Evolutionary conservation across 2,797 vertebrate genomes (phyloP).

Genomic region (Tinamus major): DNA sequence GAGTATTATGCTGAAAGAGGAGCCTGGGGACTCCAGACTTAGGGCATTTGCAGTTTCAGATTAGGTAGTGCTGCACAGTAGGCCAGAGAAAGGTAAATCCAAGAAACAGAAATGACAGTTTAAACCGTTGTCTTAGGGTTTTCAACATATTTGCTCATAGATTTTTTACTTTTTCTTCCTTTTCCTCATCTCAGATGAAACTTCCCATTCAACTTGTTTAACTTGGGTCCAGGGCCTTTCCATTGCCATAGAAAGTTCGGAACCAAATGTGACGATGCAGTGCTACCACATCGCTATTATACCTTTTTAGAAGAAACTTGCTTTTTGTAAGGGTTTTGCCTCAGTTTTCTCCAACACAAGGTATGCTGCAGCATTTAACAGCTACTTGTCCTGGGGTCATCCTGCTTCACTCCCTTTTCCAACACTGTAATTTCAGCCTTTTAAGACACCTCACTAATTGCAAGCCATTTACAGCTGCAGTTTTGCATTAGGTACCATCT

Average conservation of each 20-base stretch:
- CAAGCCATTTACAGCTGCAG: neutral
- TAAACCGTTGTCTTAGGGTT: neutral
- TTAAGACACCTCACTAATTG: neutral
- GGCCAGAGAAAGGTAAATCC: conserved; percentile 24
- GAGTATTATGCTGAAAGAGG: neutral
- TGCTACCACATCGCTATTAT: neutral
- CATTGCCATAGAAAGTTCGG: too few species aligned
- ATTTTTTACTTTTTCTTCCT: neutral
- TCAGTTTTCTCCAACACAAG: neutral
- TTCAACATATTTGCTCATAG: neutral
- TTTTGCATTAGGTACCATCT: neutral
- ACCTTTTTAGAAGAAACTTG: neutral
- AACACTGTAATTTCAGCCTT: neutral
- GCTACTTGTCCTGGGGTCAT: neutral
- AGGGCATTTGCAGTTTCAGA: conserved; percentile 19
- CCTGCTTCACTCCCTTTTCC: neutral
- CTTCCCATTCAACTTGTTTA: neutral
- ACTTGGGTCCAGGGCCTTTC: neutral
- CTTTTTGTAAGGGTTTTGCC: conserved; percentile 2
- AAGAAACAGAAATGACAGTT: neutral
- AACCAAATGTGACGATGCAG: neutral
- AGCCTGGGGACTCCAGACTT: conserved; percentile 11
- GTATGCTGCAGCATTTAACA: neutral
- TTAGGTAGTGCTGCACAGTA: neutral
- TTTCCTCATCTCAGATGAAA: neutral